Base-by-base conservation (phyloP, 2,888 invertebrate species). In the Ashinkailepas kermadecensis region DNA sequence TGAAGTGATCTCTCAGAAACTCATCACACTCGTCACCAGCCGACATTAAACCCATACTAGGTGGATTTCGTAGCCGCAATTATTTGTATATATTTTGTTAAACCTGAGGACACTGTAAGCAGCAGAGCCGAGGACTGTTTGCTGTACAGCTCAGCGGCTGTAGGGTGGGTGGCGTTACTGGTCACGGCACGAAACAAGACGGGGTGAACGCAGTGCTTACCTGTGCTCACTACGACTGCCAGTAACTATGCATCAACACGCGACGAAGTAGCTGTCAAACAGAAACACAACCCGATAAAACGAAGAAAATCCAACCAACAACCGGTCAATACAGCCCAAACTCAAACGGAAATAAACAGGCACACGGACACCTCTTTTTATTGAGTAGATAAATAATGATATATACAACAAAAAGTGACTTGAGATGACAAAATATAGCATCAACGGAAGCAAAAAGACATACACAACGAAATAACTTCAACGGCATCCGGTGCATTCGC, bases 351-450 rank as follows among this genome's bases (percentile, higher is more conserved):
- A 10, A 18, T 8, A 74, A 74, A 74, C n/a, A 59, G 12, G 15
- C 59, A 15, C 15, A 59, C 59, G 59, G 15, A 7, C 3, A 7
- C 56, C 56, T 21, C 74, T 74, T 12, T 74, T 54, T 74, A 74
- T 74, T 74, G 18, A 74, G 54, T 74, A 74, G 74, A 74, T 74
- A 74, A 74, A 74, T 74, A 74, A 74, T 74, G 39, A 56, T 21
- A 74, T 56, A 56, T 74, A 56, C 74, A 56, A 74, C 74, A 74
- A n/a, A 74, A 21, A 23, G 39, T 70, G 70, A 70, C 70, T 70
- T 12, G 25, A 64, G 64, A 64, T 64, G 7, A 3, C 74, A 74
- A 25, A 54, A 70, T 15, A 54, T 18, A 54, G 2, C 3, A 74
- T 39, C 18, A 54, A 23, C 13, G 74, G 62, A 59, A 80, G 39